Percentiles rank a stretch among this genome's conserved stretches.
Conservation (phyloP, 1,140 invertebrate genomes). For the Leptopilina clavipes region DNA sequence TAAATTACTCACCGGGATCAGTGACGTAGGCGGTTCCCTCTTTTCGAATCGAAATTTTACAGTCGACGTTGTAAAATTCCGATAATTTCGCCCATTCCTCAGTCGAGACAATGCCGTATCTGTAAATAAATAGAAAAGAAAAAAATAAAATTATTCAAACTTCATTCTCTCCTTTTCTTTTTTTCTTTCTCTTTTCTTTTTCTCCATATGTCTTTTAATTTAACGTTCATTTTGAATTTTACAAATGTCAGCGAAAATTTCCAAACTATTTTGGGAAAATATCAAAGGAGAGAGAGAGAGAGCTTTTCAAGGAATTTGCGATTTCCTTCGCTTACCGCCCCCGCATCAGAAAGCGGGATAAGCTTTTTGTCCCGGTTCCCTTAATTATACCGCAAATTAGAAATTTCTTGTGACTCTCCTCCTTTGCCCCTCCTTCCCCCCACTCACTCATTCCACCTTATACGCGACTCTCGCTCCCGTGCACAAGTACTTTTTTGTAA, state of each 20-base stretch:
- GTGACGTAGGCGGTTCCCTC: conserved; percentile 50
- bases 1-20: conserved; percentile 64
- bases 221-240: neutral
- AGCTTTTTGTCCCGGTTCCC: conserved; percentile 67
- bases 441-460: too few species aligned
- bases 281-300: too few species aligned
- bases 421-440: neutral
- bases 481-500: too few species aligned
- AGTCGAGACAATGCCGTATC: conserved; percentile 61
- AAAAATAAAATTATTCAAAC: too few species aligned
- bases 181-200: too few species aligned
- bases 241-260: neutral
- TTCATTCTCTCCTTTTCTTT: too few species aligned
- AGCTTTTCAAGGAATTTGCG: conserved; percentile 59
- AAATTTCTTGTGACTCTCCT: conserved; percentile 65
- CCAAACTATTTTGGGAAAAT: neutral
- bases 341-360: conserved; percentile 63
- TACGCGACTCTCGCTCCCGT: conserved; percentile 61
- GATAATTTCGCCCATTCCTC: conserved; percentile 69
- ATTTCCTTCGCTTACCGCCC: conserved; percentile 51
- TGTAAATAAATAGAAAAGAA: conserved; percentile 57
- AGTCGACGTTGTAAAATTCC: conserved; percentile 66
- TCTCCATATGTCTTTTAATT: too few species aligned
- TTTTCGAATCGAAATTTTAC: conserved; percentile 62
- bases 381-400: conserved; percentile 73